Percentiles rank a stretch among this genome's conserved stretches.
These are phyloP conservation scores for Cyprinodon tularosa DNA, from an alignment of 2,113 vertebrate species.

Conservation along the genomic window DNA sequence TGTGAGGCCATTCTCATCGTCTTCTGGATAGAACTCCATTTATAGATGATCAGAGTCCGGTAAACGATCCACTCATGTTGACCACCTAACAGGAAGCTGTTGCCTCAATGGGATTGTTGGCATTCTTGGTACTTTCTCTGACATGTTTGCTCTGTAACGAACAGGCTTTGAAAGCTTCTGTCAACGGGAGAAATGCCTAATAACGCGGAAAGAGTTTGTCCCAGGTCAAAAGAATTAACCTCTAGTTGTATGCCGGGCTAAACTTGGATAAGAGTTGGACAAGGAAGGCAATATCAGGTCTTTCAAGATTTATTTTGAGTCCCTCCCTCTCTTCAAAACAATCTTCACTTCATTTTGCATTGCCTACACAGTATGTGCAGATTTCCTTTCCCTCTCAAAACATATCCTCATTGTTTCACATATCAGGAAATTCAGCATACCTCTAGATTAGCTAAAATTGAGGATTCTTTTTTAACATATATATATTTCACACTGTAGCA, in stretches of 20 bases:
- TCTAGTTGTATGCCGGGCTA: constrained; percentile 63
- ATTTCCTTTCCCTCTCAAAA: constrained; percentile 61
- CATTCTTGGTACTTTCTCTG: constrained; percentile 65
- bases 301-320: constrained; percentile 67
- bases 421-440: constrained; percentile 61
- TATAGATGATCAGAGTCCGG: neutral
- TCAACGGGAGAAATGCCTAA: constrained; percentile 68
- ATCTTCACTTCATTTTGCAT: constrained; percentile 65
- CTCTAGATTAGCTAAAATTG: constrained; percentile 57
- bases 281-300: constrained; percentile 64
- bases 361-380: constrained; percentile 67
- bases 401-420: constrained; percentile 63
- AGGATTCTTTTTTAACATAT: neutral
- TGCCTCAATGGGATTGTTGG: constrained; percentile 50
- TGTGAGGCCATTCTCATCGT: neutral
- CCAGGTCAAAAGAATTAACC: constrained; percentile 79
- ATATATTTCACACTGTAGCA: too few species aligned
- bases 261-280: constrained; percentile 65
- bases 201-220: constrained; percentile 67
- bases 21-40: neutral
- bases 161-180: constrained; percentile 71
- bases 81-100: constrained; percentile 42
- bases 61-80: constrained; percentile 30
- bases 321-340: constrained; percentile 65
- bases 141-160: constrained; percentile 71